Conservation (phyloP, 30 jellyfish, hydroid and myxozoan genomes). For the Aurelia aurita complex sp. Pacific region DNA sequence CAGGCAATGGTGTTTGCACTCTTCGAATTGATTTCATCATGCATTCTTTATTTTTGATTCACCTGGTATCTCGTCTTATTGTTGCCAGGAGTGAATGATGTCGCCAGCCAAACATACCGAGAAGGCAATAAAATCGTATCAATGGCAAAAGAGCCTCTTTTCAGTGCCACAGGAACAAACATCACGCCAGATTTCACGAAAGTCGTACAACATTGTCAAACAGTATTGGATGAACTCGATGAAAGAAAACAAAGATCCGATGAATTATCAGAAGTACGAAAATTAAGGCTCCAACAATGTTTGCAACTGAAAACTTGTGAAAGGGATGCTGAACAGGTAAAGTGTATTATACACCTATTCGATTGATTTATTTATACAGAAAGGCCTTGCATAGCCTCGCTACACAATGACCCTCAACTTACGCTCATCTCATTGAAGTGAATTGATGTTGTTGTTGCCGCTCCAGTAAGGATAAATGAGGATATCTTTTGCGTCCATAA, state of each 20-base stretch:
- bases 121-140: conserved; percentile 52
- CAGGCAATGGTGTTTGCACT: no score
- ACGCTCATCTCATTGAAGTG: no score
- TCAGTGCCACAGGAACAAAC: conserved; percentile 78
- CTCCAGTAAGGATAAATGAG: no score
- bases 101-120: conserved; percentile 30
- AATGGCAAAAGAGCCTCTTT: conserved; percentile 48
- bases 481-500: no score
- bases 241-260: conserved; percentile 76
- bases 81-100: conserved; percentile 46
- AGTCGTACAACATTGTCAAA: conserved; percentile 47
- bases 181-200: conserved; percentile 61
- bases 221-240: conserved; percentile 53
- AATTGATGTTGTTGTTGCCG: no score
- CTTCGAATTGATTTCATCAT: not conserved
- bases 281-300: conserved; percentile 66
- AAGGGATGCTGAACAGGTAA: conserved; percentile 82
- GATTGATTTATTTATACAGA: no score
- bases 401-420: no score
- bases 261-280: conserved; percentile 71
- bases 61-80: not conserved
- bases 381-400: no score
- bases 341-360: no score
- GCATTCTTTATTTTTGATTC: no score
- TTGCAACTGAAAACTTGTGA: conserved; percentile 76